A percentile compares a stretch with the other conserved stretches of the same genome.
Evolutionary conservation across 2,113 vertebrate species (phyloP).

Genomic region (Microtus richardsoni): DNA sequence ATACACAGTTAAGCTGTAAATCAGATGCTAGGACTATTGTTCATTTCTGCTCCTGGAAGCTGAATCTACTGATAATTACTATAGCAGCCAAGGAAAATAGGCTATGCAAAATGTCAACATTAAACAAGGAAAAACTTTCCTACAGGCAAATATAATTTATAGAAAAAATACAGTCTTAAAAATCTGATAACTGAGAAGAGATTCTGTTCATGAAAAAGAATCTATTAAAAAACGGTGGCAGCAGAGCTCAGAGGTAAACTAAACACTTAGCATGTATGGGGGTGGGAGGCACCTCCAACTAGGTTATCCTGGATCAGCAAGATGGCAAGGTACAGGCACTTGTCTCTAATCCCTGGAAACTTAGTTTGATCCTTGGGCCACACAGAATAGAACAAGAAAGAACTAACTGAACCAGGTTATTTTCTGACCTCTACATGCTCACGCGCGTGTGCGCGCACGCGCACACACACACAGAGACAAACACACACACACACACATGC

Average conservation of each 20-base stretch:
- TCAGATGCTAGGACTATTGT: neutral
- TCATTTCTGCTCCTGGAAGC: neutral
- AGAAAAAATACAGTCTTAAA: neutral
- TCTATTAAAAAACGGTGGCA: neutral
- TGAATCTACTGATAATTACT: neutral
- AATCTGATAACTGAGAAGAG: neutral
- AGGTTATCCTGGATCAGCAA: neutral
- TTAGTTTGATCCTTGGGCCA: neutral
- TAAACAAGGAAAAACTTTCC: neutral
- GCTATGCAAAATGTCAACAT: neutral
- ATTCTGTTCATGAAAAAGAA: neutral
- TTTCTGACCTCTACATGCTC: neutral
- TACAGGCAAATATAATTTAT: neutral
- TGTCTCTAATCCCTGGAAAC: neutral
- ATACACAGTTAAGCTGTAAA: neutral
- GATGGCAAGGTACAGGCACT: neutral
- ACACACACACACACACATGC: no score
- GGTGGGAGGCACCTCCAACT: neutral
- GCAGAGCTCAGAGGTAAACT: neutral
- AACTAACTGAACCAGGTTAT: neutral
- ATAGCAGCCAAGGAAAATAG: neutral
- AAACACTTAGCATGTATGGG: neutral
- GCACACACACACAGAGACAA: no score
- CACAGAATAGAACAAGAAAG: neutral
- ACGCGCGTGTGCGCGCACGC: rapidly evolving